Percentiles rank a stretch among this genome's conserved stretches.
These are phyloP conservation scores for Caenorhabditis remanei DNA, from an alignment of 1,140 invertebrate species.

Conservation along the genomic window DNA sequence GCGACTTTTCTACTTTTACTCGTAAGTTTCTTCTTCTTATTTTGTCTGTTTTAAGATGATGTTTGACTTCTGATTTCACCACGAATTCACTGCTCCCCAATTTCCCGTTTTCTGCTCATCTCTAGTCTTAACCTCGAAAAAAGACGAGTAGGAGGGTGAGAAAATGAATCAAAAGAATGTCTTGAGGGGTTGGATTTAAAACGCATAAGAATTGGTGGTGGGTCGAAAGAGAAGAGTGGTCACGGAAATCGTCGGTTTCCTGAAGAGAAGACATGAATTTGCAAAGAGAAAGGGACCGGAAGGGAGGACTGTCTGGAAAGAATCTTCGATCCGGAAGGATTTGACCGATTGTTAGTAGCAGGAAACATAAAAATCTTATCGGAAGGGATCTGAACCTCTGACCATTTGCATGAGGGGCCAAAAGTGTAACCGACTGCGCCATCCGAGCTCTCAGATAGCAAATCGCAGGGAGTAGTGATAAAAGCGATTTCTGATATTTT, in stretches of 20 bases:
- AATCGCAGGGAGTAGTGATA: too few relatives aligned
- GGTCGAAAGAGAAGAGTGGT: neutral
- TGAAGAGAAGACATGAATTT: too few relatives aligned
- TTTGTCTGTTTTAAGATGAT: neutral
- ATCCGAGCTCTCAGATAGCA: too few relatives aligned
- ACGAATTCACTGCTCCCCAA: neutral
- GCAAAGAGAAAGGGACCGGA: neutral
- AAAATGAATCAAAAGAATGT: slow-evolving; percentile 29
- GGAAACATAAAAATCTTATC: neutral
- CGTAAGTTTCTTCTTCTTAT: slow-evolving; percentile 45
- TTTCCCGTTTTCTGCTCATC: slow-evolving; percentile 54
- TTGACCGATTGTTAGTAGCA: neutral
- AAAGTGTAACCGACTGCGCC: too few relatives aligned
- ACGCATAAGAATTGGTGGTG: slow-evolving; percentile 8
- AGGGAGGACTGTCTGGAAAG: slow-evolving; percentile 19
- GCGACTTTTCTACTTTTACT: slow-evolving; percentile 62
- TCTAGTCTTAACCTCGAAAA: neutral
- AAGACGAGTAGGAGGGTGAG: neutral
- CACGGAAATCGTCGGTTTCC: slow-evolving; percentile 30
- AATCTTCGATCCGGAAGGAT: slow-evolving; percentile 40
- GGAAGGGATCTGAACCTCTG: too few relatives aligned
- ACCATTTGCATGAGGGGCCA: too few relatives aligned
- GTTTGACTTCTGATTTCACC: slow-evolving; percentile 13
- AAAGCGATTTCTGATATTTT: too few relatives aligned
- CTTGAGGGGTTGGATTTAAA: slow-evolving; percentile 31